Evolutionary conservation across 2,888 invertebrate genomes (phyloP).

Genomic region (Caenorhabditis drosophilae): DNA sequence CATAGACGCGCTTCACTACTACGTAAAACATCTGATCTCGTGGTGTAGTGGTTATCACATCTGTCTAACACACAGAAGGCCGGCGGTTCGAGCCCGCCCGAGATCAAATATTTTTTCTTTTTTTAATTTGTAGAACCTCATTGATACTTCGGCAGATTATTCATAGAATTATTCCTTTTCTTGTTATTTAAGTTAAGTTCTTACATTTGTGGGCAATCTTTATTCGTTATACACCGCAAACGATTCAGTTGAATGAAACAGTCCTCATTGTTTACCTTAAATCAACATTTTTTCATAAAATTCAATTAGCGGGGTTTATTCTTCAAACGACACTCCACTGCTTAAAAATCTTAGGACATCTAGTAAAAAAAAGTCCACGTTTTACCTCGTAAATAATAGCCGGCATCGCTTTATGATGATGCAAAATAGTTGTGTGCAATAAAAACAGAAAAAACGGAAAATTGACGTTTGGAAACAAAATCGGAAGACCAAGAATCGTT

Average conservation of each 20-base stretch:
- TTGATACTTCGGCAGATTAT: background rate
- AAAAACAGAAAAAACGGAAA: conserved; percentile 43
- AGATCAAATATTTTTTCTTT: conserved; percentile 42
- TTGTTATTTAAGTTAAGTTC: background rate
- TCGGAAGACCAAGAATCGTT: conserved; percentile 36
- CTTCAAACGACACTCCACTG: background rate
- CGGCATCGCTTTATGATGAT: conserved; percentile 47
- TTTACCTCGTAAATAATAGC: conserved; percentile 45
- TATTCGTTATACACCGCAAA: conserved; percentile 43
- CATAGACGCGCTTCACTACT: background rate
- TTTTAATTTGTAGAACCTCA: background rate
- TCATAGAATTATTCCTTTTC: too few species aligned
- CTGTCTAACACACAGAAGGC: conserved; percentile 68
- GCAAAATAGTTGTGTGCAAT: conserved; percentile 30
- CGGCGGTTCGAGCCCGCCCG: conserved; percentile 67
- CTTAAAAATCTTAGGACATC: background rate
- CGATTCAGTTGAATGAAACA: conserved; percentile 48
- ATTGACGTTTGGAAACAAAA: conserved; percentile 49
- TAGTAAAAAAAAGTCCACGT: background rate
- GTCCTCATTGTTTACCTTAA: conserved; percentile 47
- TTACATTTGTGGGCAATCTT: conserved; percentile 45
- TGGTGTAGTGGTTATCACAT: conserved; percentile 68
- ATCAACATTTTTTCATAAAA: background rate
- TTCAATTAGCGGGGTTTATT: too few species aligned
- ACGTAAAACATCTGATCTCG: conserved; percentile 43